These are phyloP conservation scores for Pipa parva DNA, from an alignment of 2,113 vertebrate genomes.

Conservation along the genomic window DNA sequence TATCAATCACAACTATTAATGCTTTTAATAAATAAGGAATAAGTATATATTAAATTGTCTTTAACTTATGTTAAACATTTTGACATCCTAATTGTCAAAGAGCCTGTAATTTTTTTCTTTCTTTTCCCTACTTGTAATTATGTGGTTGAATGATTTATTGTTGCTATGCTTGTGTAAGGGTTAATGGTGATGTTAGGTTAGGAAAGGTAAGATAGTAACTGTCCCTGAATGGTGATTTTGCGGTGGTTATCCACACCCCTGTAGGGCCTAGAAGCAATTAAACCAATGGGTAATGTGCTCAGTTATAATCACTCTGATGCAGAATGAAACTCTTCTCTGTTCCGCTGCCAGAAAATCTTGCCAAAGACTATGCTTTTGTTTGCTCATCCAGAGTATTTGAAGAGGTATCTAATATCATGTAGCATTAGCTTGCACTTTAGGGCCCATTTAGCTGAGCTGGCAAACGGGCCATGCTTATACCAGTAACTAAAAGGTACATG, in stretches of 20 bases:
- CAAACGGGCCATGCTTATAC: slow-evolving; percentile 46
- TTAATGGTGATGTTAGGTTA: slow-evolving; percentile 4
- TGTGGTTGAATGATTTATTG: no score
- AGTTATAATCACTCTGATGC: slow-evolving; percentile 21
- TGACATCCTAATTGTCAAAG: no score
- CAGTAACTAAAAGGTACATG: slow-evolving; percentile 43
- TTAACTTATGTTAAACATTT: no score
- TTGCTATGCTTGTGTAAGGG: not conserved
- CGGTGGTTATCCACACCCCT: slow-evolving; percentile 5
- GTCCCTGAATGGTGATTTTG: slow-evolving; percentile 24
- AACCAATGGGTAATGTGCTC: slow-evolving; percentile 31
- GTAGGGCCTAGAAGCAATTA: slow-evolving; percentile 21
- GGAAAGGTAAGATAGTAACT: slow-evolving; percentile 7
- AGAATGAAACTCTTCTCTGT: slow-evolving; percentile 36
- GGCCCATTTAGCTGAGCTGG: slow-evolving; percentile 51
- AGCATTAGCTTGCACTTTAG: slow-evolving; percentile 52
- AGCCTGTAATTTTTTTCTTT: no score
- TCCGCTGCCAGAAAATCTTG: slow-evolving; percentile 33
- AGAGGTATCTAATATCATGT: slow-evolving; percentile 54
- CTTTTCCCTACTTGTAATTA: no score
- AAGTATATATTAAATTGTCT: no score
- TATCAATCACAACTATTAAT: no score
- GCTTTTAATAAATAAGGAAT: no score
- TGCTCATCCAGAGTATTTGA: slow-evolving; percentile 46
- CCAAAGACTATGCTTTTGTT: slow-evolving; percentile 46